Evolutionary conservation across 1,140 invertebrate species (phyloP).

Genomic region (Heliconius melpomene): DNA sequence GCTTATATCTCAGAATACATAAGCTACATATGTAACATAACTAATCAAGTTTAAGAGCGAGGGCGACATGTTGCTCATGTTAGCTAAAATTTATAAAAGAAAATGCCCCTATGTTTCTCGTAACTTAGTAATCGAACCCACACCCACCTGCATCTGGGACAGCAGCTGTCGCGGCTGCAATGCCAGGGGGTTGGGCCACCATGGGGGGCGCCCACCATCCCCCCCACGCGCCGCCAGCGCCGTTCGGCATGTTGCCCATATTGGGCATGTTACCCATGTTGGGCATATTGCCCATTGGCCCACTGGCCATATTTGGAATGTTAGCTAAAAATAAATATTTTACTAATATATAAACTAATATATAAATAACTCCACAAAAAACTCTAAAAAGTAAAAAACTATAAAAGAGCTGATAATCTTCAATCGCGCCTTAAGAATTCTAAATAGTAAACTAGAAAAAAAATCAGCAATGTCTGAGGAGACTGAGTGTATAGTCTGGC

Average conservation of each 20-base stretch:
- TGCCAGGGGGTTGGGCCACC: conserved; percentile 47
- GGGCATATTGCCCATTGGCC: not conserved
- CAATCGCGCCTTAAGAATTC: no score
- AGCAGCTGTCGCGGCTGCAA: conserved; percentile 38
- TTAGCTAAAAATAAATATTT: not conserved
- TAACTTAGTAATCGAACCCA: no score
- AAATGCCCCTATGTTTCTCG: no score
- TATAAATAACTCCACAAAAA: no score
- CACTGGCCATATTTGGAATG: not conserved
- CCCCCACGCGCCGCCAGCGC: conserved; percentile 41
- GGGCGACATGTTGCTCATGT: no score
- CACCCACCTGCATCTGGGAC: conserved; percentile 48
- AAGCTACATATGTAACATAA: no score
- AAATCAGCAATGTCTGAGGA: not conserved
- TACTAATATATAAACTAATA: not conserved
- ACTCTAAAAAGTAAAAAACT: no score
- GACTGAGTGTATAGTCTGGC: no score
- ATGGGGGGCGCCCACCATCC: conserved; percentile 57
- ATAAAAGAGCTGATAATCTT: no score
- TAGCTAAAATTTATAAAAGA: no score
- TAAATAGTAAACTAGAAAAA: not conserved
- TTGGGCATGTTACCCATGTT: not conserved
- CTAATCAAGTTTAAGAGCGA: no score
- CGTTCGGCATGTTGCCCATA: not conserved
- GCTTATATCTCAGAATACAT: no score